A percentile compares a stretch with the other conserved stretches of the same genome.
These are phyloP conservation scores for Tachystola acroxantha DNA, from an alignment of 2,888 invertebrate species.

Conservation along the genomic window DNA sequence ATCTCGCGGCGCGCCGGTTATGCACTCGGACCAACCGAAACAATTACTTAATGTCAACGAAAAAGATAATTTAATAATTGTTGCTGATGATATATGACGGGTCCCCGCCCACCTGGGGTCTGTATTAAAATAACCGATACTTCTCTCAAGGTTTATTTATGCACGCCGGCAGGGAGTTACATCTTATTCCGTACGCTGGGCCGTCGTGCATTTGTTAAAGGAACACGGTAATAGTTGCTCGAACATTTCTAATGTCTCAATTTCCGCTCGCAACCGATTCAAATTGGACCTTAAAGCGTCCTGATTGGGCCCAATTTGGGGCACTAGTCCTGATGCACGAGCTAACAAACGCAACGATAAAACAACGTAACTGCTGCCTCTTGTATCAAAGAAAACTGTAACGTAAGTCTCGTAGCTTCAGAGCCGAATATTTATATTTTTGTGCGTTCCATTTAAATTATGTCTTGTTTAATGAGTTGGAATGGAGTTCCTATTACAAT, in stretches of 20 bases:
- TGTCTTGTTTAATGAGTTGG: slow-evolving; percentile 76
- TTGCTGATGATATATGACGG: slow-evolving; percentile 67
- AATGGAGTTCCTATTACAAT: slow-evolving; percentile 28
- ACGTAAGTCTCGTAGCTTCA: background rate
- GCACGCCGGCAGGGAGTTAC: slow-evolving; percentile 64
- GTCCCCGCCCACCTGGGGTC: slow-evolving; percentile 70
- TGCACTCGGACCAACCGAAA: slow-evolving; percentile 52
- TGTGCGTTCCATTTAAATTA: slow-evolving; percentile 59
- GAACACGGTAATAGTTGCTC: slow-evolving; percentile 74
- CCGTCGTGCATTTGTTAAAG: slow-evolving; percentile 72
- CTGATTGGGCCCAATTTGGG: slow-evolving; percentile 25
- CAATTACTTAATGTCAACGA: slow-evolving; percentile 78
- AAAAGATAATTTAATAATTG: slow-evolving; percentile 78
- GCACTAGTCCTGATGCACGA: slow-evolving; percentile 43
- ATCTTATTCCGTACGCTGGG: slow-evolving; percentile 67
- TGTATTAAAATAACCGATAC: slow-evolving; percentile 71
- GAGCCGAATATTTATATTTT: background rate
- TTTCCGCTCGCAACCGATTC: slow-evolving; percentile 34
- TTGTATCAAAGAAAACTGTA: slow-evolving; percentile 13
- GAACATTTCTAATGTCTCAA: slow-evolving; percentile 76
- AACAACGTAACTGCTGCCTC: slow-evolving; percentile 34
- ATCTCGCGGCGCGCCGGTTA: slow-evolving; percentile 51
- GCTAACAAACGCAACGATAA: slow-evolving; percentile 22
- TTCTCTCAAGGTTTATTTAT: slow-evolving; percentile 66
- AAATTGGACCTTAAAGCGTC: slow-evolving; percentile 30